phyloP scores from a whole-genome alignment of 1,140 invertebrate genomes.

The Anoplophora glabripennis region DNA sequence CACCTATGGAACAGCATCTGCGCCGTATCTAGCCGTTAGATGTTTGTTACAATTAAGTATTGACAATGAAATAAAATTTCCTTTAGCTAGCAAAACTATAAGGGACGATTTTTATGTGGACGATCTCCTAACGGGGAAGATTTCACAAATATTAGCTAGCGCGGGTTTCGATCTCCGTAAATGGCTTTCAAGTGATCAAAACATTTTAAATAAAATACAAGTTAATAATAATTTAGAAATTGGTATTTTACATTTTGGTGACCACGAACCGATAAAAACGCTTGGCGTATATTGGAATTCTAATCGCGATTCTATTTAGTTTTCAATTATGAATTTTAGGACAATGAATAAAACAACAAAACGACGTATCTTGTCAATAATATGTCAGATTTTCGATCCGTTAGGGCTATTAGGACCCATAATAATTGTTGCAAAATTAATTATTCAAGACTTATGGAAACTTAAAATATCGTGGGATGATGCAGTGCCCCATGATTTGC shows the following conservation, averaged over 20 bases:
- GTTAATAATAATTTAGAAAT: too few relatives aligned
- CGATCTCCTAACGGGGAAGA: slow-evolving; percentile 46
- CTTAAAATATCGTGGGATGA: slow-evolving; percentile 11
- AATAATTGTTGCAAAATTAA: slow-evolving; percentile 46
- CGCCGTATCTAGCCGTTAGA: slow-evolving; percentile 44
- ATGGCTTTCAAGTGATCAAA: slow-evolving; percentile 31
- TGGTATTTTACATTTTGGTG: too few relatives aligned
- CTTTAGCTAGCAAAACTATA: slow-evolving; percentile 35
- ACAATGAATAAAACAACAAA: neutral
- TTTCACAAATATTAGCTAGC: slow-evolving; percentile 17
- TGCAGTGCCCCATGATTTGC: neutral
- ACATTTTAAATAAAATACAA: too few relatives aligned
- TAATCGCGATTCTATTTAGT: too few relatives aligned
- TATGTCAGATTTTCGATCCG: slow-evolving; percentile 42
- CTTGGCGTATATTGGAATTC: too few relatives aligned
- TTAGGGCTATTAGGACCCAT: slow-evolving; percentile 47
- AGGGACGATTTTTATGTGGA: slow-evolving; percentile 51
- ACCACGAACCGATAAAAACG: too few relatives aligned
- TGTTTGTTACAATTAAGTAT: slow-evolving; percentile 38
- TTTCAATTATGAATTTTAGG: too few relatives aligned
- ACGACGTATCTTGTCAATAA: slow-evolving; percentile 12
- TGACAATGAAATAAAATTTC: slow-evolving; percentile 28
- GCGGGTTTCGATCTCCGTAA: slow-evolving; percentile 35
- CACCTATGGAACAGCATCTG: slow-evolving; percentile 47
- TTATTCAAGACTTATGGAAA: slow-evolving; percentile 50